Evolutionary conservation across 2,113 vertebrate genomes (phyloP).

Genomic region (Tretioscincus oriximinensis): DNA sequence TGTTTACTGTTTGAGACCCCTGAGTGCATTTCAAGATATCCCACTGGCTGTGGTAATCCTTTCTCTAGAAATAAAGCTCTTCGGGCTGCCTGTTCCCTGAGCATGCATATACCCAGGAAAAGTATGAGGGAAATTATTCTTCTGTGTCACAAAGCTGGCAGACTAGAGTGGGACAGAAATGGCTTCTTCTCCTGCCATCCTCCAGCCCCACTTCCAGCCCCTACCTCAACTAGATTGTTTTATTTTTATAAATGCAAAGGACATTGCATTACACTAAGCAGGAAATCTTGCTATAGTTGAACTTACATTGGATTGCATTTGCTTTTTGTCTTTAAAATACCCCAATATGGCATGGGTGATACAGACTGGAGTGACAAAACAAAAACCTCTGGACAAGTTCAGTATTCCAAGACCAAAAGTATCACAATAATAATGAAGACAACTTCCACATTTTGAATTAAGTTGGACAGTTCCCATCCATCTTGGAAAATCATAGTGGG

Average conservation of each 20-base stretch:
- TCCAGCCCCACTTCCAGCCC: too few species aligned
- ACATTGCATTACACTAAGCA: slow-evolving; percentile 26
- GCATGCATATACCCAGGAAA: slow-evolving; percentile 52
- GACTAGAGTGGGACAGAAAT: slow-evolving; percentile 51
- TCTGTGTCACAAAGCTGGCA: slow-evolving; percentile 50
- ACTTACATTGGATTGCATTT: slow-evolving; percentile 28
- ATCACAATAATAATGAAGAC: not conserved
- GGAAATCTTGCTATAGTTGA: slow-evolving; percentile 49
- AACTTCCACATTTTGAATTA: not conserved
- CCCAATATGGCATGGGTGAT: not conserved
- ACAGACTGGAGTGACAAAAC: not conserved
- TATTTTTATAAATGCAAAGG: slow-evolving; percentile 33
- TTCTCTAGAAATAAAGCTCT: slow-evolving; percentile 57
- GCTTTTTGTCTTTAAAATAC: not conserved
- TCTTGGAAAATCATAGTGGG: too few species aligned
- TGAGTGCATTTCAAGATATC: slow-evolving; percentile 51
- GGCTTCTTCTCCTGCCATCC: slow-evolving; percentile 11
- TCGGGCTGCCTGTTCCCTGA: slow-evolving; percentile 48
- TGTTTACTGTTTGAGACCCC: slow-evolving; percentile 62
- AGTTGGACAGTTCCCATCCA: not conserved
- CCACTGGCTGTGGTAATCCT: slow-evolving; percentile 19
- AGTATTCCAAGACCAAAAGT: not conserved
- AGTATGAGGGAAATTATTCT: slow-evolving; percentile 60
- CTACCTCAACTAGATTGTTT: slow-evolving; percentile 47
- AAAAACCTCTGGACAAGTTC: not conserved